Evolutionary conservation across 1,140 invertebrate species (phyloP).

Genomic region (Drosophila busckii): DNA sequence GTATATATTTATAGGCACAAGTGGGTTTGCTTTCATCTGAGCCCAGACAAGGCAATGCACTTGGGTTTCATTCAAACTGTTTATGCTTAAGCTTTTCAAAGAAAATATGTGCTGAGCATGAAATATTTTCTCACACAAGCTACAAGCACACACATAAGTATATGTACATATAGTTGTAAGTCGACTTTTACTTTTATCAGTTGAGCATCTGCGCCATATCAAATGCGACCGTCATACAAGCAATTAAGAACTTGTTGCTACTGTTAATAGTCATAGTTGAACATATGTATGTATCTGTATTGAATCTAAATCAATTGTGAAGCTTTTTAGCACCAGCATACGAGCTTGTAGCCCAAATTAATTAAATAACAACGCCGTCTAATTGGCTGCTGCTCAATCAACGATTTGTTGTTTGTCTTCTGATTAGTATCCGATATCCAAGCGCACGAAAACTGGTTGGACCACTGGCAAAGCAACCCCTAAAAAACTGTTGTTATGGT

Average conservation of each 20-base stretch:
- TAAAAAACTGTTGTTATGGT: constrained; percentile 22
- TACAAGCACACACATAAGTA: constrained; percentile 1
- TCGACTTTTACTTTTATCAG: constrained; percentile 36
- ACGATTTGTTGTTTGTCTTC: neutral
- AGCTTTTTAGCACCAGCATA: neutral
- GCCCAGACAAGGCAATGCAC: neutral
- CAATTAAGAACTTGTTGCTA: constrained; percentile 40
- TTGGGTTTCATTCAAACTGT: neutral
- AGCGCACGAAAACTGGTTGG: constrained; percentile 47
- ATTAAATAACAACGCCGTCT: constrained; percentile 28
- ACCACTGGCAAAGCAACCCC: constrained; percentile 42
- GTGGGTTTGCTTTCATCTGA: no score
- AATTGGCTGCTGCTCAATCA: constrained; percentile 34
- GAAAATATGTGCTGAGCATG: constrained; percentile 29
- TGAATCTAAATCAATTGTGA: constrained; percentile 12
- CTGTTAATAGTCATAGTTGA: constrained; percentile 23
- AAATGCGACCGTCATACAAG: constrained; percentile 17
- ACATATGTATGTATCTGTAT: constrained; percentile 1
- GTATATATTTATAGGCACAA: no score
- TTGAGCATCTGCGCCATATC: constrained; percentile 23
- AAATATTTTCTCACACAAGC: constrained; percentile 23
- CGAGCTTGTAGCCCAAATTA: constrained; percentile 21
- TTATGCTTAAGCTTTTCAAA: constrained; percentile 10
- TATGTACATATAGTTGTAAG: constrained; percentile 4
- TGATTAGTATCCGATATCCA: constrained; percentile 10